Percentiles rank a stretch among this genome's conserved stretches.
phyloP scores from a whole-genome alignment of 2,797 vertebrate species.

The Okamejei kenojei region DNA sequence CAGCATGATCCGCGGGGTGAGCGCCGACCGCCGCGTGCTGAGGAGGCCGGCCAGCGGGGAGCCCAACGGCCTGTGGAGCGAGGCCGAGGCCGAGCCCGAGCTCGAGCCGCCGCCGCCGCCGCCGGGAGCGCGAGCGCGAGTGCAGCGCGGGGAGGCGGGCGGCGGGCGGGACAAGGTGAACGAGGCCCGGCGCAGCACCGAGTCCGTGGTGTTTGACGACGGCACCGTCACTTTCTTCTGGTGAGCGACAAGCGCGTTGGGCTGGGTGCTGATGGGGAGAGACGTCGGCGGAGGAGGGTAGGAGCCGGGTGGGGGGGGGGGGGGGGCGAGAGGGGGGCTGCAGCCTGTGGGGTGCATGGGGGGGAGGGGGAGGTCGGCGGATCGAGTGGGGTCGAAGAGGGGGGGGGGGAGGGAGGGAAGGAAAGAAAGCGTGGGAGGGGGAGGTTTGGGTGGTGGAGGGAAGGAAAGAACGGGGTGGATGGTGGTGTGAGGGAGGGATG shows the following conservation, averaged over 20 bases:
- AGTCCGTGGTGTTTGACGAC: slow-evolving; percentile 88
- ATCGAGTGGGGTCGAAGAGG: background rate
- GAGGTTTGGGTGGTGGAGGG: too few species aligned
- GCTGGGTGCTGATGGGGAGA: background rate
- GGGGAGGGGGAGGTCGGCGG: rapidly evolving
- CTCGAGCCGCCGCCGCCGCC: too few species aligned
- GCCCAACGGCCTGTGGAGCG: background rate
- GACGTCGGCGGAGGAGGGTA: too few species aligned
- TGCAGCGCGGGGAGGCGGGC: slow-evolving; percentile 4
- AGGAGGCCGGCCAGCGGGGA: background rate
- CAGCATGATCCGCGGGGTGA: background rate
- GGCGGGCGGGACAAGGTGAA: slow-evolving; percentile 51
- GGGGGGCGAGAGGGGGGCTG: too few species aligned
- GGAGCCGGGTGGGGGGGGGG: too few species aligned
- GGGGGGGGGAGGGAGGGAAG: too few species aligned
- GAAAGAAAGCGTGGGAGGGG: too few species aligned
- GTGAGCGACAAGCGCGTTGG: slow-evolving; percentile 55
- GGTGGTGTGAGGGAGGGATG: too few species aligned
- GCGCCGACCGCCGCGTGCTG: background rate
- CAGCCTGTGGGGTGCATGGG: too few species aligned
- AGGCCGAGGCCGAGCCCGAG: too few species aligned
- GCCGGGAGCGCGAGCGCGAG: background rate
- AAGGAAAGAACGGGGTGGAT: too few species aligned
- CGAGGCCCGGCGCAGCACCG: slow-evolving; percentile 65
- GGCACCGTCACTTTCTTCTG: slow-evolving; percentile 98